Base-by-base conservation (phyloP, 2,888 invertebrate genomes). In the Melieria crassipennis region DNA sequence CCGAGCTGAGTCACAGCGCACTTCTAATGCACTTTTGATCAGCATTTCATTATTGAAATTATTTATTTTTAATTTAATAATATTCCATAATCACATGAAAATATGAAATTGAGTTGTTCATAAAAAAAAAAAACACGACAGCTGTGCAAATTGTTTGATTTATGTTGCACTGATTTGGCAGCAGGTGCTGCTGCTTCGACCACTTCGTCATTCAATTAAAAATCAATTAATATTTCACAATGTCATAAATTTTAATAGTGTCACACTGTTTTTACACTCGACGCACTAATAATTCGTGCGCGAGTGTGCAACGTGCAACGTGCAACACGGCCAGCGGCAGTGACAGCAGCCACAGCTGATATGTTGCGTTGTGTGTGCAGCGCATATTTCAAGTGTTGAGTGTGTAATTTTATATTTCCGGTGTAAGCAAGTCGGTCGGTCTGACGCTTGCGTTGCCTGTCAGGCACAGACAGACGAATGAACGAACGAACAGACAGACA, bases 391-490 rank as follows among this genome's bases (percentile, higher is more conserved):
- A 82, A 85, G 84, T 84, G 83, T 84, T 85, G 84, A 84, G 82
- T 84, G 81, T 83, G 85, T 85, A 85, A 85, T 85, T 85, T 85
- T 85, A 85, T 85, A 85, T 85, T 85, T 85, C 85, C 85, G 85
- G 85, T 83, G 81, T 81, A 83, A 76, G 74, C 72, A 69, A 69
- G 71, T 66, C 68, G 64, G 58, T 50, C 13, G 57, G 16, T 58
- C 70, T 63, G 11, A 63, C 63, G 66, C n/a, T 52, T 52, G 5
- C 5, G 11, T 56, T 46, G 45, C 43, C 52, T 9, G 63, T 47
- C 47, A 10, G 48, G 7, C 58, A 30, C 30, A 30, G 2, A 1
- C 30, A 30, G 2, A 30, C 30, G 30, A 30, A 30, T 30, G 30
- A 30, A 30, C 30, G 30, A 30, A 30, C 30, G 30, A 30, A 30